Evolutionary conservation across 2,888 invertebrate species (phyloP).

Genomic region (Morpho helenor): DNA sequence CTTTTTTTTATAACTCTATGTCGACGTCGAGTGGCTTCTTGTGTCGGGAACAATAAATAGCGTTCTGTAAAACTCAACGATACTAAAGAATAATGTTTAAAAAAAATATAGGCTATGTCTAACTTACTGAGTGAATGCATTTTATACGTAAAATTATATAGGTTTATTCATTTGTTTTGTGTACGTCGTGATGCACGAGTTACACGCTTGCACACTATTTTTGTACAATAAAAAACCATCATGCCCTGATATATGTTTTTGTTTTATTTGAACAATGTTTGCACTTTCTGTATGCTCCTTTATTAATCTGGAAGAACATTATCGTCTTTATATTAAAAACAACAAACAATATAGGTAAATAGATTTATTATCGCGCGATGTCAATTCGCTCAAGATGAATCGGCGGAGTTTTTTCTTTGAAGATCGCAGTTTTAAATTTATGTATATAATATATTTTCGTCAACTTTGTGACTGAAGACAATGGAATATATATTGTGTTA

Average conservation of each 20-base stretch:
- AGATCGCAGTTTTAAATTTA: too few species aligned
- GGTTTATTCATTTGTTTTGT: conserved; percentile 69
- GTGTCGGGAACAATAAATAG: conserved; percentile 53
- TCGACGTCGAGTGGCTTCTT: conserved; percentile 46
- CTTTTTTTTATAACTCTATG: conserved; percentile 2
- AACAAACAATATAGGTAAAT: too few species aligned
- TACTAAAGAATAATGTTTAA: conserved; percentile 56
- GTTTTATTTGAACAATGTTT: conserved; percentile 57
- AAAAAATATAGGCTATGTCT: conserved; percentile 70
- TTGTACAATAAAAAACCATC: conserved; percentile 79
- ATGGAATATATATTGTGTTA: too few species aligned
- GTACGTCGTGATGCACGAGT: conserved; percentile 73
- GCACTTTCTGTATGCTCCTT: neutral
- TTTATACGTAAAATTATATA: conserved; percentile 70
- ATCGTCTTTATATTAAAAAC: neutral
- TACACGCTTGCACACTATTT: conserved; percentile 78
- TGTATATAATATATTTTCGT: too few species aligned
- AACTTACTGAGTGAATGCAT: conserved; percentile 76
- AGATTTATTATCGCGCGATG: too few species aligned
- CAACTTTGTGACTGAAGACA: too few species aligned
- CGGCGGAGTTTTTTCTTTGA: too few species aligned
- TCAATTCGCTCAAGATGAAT: too few species aligned
- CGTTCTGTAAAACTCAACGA: conserved; percentile 74
- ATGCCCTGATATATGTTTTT: conserved; percentile 64
- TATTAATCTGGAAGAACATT: neutral